Evolutionary conservation across 2,888 invertebrate genomes (phyloP).

Genomic region (Salticus scenicus): DNA sequence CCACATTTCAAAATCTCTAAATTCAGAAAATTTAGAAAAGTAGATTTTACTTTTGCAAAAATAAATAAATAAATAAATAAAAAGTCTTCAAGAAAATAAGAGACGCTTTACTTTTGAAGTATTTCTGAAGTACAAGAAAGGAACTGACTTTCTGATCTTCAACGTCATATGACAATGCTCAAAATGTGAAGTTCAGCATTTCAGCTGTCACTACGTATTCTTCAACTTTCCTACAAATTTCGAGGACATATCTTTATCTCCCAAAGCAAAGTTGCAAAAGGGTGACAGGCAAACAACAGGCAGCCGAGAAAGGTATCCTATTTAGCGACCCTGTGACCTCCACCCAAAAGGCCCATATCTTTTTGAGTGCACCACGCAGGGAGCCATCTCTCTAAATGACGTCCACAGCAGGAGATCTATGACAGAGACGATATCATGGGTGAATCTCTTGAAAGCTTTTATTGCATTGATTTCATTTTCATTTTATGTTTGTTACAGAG

Average conservation of each 20-base stretch:
- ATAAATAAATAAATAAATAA: no score
- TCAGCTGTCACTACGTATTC: neutral
- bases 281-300: slow-evolving; percentile 42
- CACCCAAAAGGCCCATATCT: slow-evolving; percentile 34
- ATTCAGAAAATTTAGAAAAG: no score
- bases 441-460: slow-evolving; percentile 13
- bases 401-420: slow-evolving; percentile 34
- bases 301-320: slow-evolving; percentile 28
- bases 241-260: slow-evolving; percentile 9
- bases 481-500: slow-evolving; percentile 18
- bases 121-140: no score
- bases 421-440: slow-evolving; percentile 58
- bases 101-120: no score
- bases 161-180: neutral
- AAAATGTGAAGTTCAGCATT: neutral
- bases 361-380: slow-evolving; percentile 27
- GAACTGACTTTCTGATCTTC: no score
- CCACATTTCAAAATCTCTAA: no score
- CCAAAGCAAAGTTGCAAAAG: neutral
- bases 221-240: neutral
- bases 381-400: slow-evolving; percentile 25
- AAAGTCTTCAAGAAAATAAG: no score
- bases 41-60: no score
- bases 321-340: slow-evolving; percentile 35
- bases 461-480: neutral